Base-by-base conservation (phyloP, 2,888 invertebrate species). In the Apamea epomidion region DNA sequence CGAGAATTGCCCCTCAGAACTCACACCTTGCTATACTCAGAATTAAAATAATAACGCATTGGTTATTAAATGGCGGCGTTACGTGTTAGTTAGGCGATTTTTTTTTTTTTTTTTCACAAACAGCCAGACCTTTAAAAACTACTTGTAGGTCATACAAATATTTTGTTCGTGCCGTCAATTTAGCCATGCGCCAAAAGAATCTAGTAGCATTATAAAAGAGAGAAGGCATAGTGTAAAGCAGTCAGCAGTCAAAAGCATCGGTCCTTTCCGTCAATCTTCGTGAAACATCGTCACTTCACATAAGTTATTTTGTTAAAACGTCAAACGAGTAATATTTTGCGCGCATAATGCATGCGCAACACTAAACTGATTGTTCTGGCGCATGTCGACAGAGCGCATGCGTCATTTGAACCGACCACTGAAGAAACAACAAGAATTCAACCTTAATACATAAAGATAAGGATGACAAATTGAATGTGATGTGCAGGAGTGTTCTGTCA, bases 301-400 rank as follows among this genome's bases (percentile, higher is more conserved):
- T 4, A 78, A 67, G 76, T 32, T 82, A 87, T 89, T 90, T 87
- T 84, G 87, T 87, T 81, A 80, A 88, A 89, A 82, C 89, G 84
- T 92, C 90, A 90, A 91, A 91, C 78, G 84, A 83, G 88, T 90
- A 92, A 87, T 84, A 88, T 37, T 37, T 37, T 37, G 37, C 37
- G 37, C 37, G 37, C 37, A 37, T 37, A 37, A 37, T 76, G 64
- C 51, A 54, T 25, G 88, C 48, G 68, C 87, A 91, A 92, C 90
- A 92, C 90, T 87, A 82, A 84, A 86, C 58, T 87, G 84, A 92
- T 93, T 93, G 93, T 93, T 92, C 89, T 78, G 80, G 88, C 88
- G 87, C 89, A 88, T 87, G 85, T 91, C 83, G 81, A 73, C 77
- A 84, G 78, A 83, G 77, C 88, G 90, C 90, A 87, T 91, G 89